These are phyloP conservation scores for Hormiphora californensis DNA, from an alignment of 37 sponge, comb jelly and placozoan species.

Conservation along the genomic window DNA sequence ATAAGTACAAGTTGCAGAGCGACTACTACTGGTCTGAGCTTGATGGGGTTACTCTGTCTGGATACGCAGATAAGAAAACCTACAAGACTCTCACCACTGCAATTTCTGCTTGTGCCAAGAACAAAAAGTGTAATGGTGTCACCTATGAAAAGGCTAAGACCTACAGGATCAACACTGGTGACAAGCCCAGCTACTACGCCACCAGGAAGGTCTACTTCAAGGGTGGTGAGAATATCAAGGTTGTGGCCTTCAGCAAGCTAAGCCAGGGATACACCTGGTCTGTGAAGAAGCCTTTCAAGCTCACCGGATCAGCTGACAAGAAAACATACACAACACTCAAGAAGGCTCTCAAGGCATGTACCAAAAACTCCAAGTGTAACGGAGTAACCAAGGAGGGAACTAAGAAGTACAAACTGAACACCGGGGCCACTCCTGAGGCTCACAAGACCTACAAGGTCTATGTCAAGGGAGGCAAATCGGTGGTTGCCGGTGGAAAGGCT, in stretches of 20 bases:
- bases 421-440: neutral
- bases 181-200: neutral
- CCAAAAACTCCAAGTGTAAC: neutral
- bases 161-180: slow-evolving; percentile 14
- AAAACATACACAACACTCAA: neutral
- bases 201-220: neutral
- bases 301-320: neutral
- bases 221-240: neutral
- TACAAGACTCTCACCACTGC: neutral
- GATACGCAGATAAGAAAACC: neutral
- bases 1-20: neutral
- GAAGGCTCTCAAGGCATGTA: neutral
- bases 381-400: slow-evolving; percentile 5
- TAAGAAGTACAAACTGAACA: slow-evolving; percentile 1
- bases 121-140: neutral
- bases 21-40: neutral
- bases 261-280: neutral
- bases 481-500: neutral
- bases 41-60: neutral
- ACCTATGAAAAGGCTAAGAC: neutral
- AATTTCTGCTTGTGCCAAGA: neutral
- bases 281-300: neutral
- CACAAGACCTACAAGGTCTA: slow-evolving; percentile 2
- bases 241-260: neutral
- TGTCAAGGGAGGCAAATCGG: neutral